Evolutionary conservation across 2,888 invertebrate species (phyloP).

Genomic region (Metellina segmentata): DNA sequence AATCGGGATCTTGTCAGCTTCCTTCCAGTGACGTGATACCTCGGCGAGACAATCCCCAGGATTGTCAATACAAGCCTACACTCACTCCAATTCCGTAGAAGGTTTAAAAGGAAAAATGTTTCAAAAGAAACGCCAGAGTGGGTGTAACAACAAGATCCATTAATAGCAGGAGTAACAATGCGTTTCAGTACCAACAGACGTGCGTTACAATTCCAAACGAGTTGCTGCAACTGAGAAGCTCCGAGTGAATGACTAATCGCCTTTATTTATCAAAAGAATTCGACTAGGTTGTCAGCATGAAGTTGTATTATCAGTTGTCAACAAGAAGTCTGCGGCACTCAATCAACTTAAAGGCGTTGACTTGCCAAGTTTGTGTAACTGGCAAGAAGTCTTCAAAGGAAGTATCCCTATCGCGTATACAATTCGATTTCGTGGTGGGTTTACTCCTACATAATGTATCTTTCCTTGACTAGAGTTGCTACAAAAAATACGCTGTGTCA

Average conservation of each 20-base stretch:
- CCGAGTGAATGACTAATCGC: slow-evolving; percentile 9
- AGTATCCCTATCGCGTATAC: background rate
- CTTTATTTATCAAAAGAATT: slow-evolving; percentile 24
- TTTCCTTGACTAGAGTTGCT: background rate
- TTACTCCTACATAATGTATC: background rate
- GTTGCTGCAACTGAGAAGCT: slow-evolving; percentile 13
- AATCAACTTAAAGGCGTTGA: slow-evolving; percentile 49
- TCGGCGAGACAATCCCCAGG: no score
- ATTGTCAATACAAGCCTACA: no score
- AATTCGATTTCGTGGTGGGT: background rate
- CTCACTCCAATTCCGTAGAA: no score
- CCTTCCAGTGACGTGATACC: no score
- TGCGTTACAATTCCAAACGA: background rate
- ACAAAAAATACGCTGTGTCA: background rate
- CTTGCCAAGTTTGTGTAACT: slow-evolving; percentile 26
- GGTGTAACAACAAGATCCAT: background rate
- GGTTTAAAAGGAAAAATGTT: no score
- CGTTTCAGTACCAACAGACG: background rate
- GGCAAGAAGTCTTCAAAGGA: slow-evolving; percentile 2
- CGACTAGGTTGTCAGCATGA: slow-evolving; percentile 37
- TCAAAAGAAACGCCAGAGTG: background rate
- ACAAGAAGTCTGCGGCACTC: slow-evolving; percentile 13
- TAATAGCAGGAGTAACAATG: background rate
- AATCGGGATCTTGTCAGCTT: no score
- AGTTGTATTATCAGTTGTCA: slow-evolving; percentile 52